Base-by-base conservation (phyloP, 2,797 vertebrate genomes). In the Labroides dimidiatus region DNA sequence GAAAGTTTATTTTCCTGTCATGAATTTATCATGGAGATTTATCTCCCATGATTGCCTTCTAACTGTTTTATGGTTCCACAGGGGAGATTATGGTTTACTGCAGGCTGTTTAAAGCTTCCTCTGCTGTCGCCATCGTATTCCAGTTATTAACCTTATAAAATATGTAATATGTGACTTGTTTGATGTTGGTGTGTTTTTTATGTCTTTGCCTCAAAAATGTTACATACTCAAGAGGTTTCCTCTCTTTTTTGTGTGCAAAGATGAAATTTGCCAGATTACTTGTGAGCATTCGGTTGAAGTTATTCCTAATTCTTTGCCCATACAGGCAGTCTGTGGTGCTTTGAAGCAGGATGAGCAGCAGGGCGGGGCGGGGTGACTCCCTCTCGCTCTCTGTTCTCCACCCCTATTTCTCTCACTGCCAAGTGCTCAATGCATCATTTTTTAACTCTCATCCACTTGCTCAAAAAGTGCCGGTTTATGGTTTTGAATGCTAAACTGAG, bases 331-430 rank as follows among this genome's bases (percentile, higher is more conserved):
- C 54, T 56, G 47, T 59, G 24, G 30, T 56, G 45, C 24, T 64
- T 62, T 68, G 58, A 64, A 78, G 71, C 68, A 72, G 55, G 53
- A 62, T 74, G 62, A 56, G 48, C 56, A 21, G 2, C 56, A 67
- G 82, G 89, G 80, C n/a, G 82, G 77, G 81, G 81, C 41, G 12
- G 61, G 59, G 53, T 24, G 14, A 65, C 69, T 66, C 64, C 79
- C 47, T 42, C 24, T 51, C 33, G 49, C 49, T 54, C 41, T 55
- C 2, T 17, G 13, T 27, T 51, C 30, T 55, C 44, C 37, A 6
- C 13, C 48, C 37, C 33, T 8, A 47, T 5, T 13, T 49, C 12
- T 10, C 45, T 39, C 45, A 21, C 56, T 57, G 17, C 6, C 23
- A 45, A n/a, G 16, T 56, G 17, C 42, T 72, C 30, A 5, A 10